phyloP scores from a whole-genome alignment of 64 coral and sea anemone genomes.

The Stichodactyla helianthus region DNA sequence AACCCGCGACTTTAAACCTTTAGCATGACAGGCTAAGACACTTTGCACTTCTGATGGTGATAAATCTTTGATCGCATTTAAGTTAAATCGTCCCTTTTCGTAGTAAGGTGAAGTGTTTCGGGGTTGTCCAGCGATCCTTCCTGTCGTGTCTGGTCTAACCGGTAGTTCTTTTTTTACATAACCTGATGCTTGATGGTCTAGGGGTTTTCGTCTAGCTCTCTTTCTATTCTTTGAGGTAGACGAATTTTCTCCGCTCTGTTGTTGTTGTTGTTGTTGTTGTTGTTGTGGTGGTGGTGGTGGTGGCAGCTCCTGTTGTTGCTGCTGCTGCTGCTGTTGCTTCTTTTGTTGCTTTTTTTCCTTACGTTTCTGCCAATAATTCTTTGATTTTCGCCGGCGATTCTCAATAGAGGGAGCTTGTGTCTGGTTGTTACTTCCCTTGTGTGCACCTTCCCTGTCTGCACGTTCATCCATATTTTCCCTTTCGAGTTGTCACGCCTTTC shows the following conservation, averaged over 20 bases:
- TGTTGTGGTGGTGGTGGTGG: not conserved
- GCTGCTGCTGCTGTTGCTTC: slow-evolving; percentile 4
- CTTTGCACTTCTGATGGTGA: slow-evolving; percentile 4
- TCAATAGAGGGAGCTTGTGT: not conserved
- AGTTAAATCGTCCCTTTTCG: not conserved
- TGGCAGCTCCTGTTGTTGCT: not conserved
- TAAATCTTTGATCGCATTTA: not conserved
- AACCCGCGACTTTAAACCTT: not conserved
- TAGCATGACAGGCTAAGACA: not conserved
- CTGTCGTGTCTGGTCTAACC: not conserved
- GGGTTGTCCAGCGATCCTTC: not conserved
- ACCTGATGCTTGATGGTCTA: not conserved
- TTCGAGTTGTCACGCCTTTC: too few relatives aligned
- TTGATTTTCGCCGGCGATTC: not conserved
- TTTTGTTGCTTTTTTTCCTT: slow-evolving; percentile 24
- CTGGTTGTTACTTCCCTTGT: not conserved
- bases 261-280: not conserved
- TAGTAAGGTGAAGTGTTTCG: not conserved
- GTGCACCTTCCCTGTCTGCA: not conserved
- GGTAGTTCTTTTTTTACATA: not conserved
- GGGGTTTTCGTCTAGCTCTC: not conserved
- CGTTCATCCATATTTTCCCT: not conserved
- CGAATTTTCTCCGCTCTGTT: not conserved
- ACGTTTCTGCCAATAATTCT: not conserved
- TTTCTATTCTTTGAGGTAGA: not conserved